Evolutionary conservation across 2,888 invertebrate genomes (phyloP).

Genomic region (Polyploca ridens): DNA sequence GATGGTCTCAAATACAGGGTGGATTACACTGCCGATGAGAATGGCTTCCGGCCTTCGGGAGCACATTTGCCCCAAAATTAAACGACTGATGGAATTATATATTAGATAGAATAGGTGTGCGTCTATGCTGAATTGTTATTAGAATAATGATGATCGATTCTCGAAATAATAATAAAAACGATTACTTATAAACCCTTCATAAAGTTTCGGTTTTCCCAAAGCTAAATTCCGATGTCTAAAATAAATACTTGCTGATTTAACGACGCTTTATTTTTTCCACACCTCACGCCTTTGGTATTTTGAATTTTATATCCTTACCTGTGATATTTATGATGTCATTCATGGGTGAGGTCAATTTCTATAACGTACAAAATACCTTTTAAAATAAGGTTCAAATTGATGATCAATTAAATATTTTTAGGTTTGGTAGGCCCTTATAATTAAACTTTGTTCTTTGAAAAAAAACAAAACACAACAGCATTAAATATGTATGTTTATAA

Average conservation of each 20-base stretch:
- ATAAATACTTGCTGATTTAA: not conserved
- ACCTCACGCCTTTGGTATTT: constrained; percentile 25
- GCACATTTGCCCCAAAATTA: constrained; percentile 73
- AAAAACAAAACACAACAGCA: too few species aligned
- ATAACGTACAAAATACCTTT: not conserved
- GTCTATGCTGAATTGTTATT: not conserved
- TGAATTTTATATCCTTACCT: constrained; percentile 37
- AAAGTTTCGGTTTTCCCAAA: constrained; percentile 13
- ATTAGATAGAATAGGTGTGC: not conserved
- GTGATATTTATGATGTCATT: constrained; percentile 30
- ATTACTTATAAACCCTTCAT: not conserved
- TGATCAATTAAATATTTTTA: too few species aligned
- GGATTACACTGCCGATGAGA: constrained; percentile 86
- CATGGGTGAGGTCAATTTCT: constrained; percentile 13
- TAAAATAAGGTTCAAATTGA: not conserved
- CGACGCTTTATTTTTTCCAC: constrained; percentile 15
- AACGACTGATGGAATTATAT: constrained; percentile 18
- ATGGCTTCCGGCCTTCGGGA: constrained; percentile 83
- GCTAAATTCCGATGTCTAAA: not conserved
- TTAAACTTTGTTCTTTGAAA: too few species aligned
- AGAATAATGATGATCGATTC: not conserved
- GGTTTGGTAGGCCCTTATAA: too few species aligned
- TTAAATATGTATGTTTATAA: too few species aligned
- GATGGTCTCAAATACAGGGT: constrained; percentile 84
- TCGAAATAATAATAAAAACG: not conserved